phyloP scores from a whole-genome alignment of 2,113 vertebrate species.

The Aspidoscelis tigris region DNA sequence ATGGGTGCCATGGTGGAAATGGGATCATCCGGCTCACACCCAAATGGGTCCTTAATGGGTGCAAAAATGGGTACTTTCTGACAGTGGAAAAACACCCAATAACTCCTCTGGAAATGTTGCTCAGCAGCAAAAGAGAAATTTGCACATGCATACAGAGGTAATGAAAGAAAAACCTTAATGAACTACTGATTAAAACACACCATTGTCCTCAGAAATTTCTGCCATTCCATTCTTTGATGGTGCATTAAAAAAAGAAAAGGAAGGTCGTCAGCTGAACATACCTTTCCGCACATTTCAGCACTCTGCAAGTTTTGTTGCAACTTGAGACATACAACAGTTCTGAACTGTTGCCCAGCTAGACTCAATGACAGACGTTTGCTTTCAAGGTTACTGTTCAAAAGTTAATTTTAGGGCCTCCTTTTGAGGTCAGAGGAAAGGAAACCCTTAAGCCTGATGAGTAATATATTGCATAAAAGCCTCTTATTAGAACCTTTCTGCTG shows the following conservation, averaged over 20 bases:
- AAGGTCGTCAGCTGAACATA: background rate
- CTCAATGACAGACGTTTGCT: background rate
- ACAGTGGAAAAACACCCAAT: too few relatives aligned
- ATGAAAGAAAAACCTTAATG: background rate
- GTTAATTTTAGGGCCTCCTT: background rate
- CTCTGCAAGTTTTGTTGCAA: too few relatives aligned
- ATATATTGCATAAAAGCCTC: background rate
- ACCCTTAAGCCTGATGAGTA: background rate
- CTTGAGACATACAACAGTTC: background rate
- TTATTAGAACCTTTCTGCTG: background rate
- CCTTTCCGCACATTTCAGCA: background rate
- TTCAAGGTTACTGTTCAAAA: slow-evolving; percentile 4
- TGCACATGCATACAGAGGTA: background rate
- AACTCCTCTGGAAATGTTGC: background rate
- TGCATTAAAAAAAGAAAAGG: background rate
- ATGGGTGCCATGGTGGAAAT: too few relatives aligned
- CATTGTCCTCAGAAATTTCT: too few relatives aligned
- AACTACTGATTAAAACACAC: background rate
- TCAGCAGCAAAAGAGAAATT: background rate
- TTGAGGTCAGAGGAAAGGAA: background rate
- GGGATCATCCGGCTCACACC: too few relatives aligned
- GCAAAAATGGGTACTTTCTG: too few relatives aligned
- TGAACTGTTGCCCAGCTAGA: background rate
- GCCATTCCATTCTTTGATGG: too few relatives aligned
- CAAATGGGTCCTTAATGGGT: too few relatives aligned